Evolutionary conservation across 2,888 invertebrate species (phyloP).

Genomic region (Crepidodera aurea): DNA sequence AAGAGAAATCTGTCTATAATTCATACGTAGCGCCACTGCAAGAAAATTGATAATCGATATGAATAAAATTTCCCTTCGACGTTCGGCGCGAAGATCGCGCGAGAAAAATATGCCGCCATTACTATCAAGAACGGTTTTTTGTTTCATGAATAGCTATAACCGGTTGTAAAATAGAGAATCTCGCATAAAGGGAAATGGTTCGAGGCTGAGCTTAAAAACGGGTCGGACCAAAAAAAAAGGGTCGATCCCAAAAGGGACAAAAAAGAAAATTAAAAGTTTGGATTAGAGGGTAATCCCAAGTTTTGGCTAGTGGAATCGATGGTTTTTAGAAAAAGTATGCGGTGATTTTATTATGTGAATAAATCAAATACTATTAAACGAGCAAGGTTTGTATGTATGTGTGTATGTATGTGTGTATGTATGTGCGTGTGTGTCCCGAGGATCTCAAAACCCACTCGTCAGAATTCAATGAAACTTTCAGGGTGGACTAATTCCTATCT

Average conservation of each 20-base stretch:
- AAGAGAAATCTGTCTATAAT: too few relatives aligned
- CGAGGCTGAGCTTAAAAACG: not conserved
- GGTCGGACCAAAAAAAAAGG: not conserved
- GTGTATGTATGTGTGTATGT: too few relatives aligned
- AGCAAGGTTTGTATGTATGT: too few relatives aligned
- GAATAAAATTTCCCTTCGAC: slow-evolving; percentile 19
- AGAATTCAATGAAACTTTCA: too few relatives aligned
- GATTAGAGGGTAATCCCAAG: not conserved
- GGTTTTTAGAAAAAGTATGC: too few relatives aligned
- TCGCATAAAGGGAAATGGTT: slow-evolving; percentile 3
- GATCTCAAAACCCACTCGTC: too few relatives aligned
- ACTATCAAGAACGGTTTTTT: slow-evolving; percentile 18
- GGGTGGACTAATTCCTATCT: too few relatives aligned
- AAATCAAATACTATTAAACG: too few relatives aligned
- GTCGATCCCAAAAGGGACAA: not conserved
- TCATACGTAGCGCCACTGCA: too few relatives aligned
- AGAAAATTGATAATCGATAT: slow-evolving; percentile 23
- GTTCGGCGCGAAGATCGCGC: not conserved
- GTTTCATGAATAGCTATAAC: slow-evolving; percentile 7
- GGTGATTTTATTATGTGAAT: too few relatives aligned
- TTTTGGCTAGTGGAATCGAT: not conserved
- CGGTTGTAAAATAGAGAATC: slow-evolving; percentile 8
- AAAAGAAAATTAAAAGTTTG: not conserved
- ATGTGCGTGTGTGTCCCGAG: too few relatives aligned
- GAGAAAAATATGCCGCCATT: slow-evolving; percentile 22